Evolutionary conservation across 2,113 vertebrate genomes (phyloP).

Genomic region (Charadrius vociferus): DNA sequence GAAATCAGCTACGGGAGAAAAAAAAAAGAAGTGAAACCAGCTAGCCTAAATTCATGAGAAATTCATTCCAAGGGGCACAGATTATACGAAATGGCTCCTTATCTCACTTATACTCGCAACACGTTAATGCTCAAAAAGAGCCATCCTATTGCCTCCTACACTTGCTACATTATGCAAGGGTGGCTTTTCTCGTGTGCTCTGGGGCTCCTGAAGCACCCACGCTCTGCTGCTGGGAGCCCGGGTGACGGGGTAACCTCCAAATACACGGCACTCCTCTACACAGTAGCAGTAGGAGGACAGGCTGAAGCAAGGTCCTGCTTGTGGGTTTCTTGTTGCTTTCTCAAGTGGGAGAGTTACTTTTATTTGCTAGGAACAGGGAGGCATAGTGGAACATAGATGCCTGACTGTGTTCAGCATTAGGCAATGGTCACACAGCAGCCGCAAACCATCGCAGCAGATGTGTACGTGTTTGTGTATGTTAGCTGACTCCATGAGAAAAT

Average conservation of each 20-base stretch:
- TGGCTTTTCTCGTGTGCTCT: neutral
- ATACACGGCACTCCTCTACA: neutral
- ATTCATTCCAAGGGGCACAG: neutral
- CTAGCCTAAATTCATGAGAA: neutral
- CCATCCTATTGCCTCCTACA: neutral
- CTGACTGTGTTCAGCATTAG: accelerated
- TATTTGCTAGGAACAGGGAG: neutral
- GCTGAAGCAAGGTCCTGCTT: neutral
- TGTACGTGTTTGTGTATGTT: neutral
- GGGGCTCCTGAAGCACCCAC: neutral
- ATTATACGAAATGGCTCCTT: neutral
- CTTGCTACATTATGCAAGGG: neutral
- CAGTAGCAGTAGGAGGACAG: neutral
- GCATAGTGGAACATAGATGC: neutral
- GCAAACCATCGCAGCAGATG: neutral
- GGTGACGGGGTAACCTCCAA: neutral
- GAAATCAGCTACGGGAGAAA: neutral
- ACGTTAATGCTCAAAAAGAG: neutral
- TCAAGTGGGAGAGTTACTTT: neutral
- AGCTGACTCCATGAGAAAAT: neutral
- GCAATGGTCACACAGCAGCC: neutral
- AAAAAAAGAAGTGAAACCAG: neutral
- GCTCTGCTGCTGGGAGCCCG: neutral
- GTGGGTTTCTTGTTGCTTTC: neutral
- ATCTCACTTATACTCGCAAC: neutral